A percentile compares a stretch with the other conserved stretches of the same genome.
Evolutionary conservation across 2,797 vertebrate species (phyloP).

Genomic region (Denticeps clupeoides): DNA sequence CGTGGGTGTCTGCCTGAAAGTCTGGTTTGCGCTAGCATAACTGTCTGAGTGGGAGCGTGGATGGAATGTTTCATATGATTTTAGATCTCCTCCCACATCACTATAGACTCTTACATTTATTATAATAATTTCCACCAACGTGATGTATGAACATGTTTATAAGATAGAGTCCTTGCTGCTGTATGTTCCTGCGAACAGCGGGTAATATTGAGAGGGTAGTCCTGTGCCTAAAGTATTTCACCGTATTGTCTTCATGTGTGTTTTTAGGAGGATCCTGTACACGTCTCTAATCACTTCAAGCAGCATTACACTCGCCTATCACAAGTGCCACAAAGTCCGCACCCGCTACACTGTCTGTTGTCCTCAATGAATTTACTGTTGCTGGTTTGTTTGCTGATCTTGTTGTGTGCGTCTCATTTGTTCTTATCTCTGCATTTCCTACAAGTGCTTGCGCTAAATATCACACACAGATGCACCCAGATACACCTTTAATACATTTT

Average conservation of each 20-base stretch:
- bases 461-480: too few species aligned
- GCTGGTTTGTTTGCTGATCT: background rate
- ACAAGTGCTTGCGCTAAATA: too few species aligned
- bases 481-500: too few species aligned
- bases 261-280: too few species aligned
- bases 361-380: constrained; percentile 35
- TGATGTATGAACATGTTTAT: constrained; percentile 10
- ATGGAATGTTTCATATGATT: too few species aligned
- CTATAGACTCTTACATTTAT: constrained; percentile 33
- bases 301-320: constrained; percentile 38
- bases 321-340: constrained; percentile 65
- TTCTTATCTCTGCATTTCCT: too few species aligned
- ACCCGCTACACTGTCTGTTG: constrained; percentile 50
- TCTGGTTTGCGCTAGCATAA: too few species aligned
- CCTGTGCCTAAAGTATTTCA: constrained; percentile 2
- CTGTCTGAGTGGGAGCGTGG: constrained; percentile 35
- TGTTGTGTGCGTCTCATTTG: too few species aligned
- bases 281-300: too few species aligned
- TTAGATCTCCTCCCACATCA: too few species aligned
- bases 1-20: background rate
- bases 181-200: constrained; percentile 20
- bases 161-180: constrained; percentile 16
- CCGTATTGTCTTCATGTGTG: constrained; percentile 2
- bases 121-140: constrained; percentile 4
- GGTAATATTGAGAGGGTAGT: constrained; percentile 12